These are phyloP conservation scores for Hipparchia semele DNA, from an alignment of 2,888 invertebrate species.

Conservation along the genomic window DNA sequence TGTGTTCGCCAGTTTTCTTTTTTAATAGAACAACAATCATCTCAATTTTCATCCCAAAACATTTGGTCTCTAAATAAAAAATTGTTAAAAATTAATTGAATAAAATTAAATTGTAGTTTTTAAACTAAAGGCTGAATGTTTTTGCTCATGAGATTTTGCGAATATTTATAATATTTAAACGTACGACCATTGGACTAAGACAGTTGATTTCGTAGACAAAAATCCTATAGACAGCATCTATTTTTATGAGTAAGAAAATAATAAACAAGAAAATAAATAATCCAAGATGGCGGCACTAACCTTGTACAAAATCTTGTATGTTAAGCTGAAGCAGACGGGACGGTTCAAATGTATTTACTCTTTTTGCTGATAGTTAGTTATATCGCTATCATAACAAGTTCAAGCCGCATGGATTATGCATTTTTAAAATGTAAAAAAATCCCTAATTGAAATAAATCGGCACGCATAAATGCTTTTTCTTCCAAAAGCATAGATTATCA, in stretches of 20 bases:
- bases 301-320: too few relatives aligned
- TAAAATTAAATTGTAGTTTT: background rate
- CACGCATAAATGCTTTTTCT: too few relatives aligned
- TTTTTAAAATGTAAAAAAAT: too few relatives aligned
- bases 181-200: background rate
- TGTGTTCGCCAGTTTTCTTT: background rate
- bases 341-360: too few relatives aligned
- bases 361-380: too few relatives aligned
- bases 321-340: too few relatives aligned
- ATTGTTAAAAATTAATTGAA: background rate
- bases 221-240: background rate
- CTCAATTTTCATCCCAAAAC: background rate
- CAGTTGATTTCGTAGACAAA: background rate
- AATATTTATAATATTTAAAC: slow-evolving; percentile 20
- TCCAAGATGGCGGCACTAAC: too few relatives aligned
- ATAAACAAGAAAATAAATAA: too few relatives aligned
- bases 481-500: background rate
- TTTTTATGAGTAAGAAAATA: background rate
- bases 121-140: slow-evolving; percentile 57
- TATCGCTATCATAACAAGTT: too few relatives aligned
- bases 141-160: slow-evolving; percentile 54
- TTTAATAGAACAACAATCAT: background rate
- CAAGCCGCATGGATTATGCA: too few relatives aligned
- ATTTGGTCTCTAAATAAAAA: background rate
- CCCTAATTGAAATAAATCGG: too few relatives aligned